Base-by-base conservation (phyloP, 2,797 vertebrate genomes). In the Tragelaphus eurycerus region DNA sequence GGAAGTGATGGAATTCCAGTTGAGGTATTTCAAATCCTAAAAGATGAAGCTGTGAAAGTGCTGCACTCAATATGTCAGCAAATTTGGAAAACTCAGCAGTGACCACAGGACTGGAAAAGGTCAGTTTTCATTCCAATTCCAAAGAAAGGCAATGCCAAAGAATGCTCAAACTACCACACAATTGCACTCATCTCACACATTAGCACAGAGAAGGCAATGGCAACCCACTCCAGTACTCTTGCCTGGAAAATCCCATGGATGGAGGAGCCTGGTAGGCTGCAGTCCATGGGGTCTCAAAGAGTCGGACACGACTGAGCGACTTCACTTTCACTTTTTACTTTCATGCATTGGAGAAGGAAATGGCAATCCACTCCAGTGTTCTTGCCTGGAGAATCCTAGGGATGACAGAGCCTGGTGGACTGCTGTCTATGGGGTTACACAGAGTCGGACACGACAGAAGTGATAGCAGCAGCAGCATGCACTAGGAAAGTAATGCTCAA, bases 301-400 rank as follows among this genome's bases (percentile, higher is more conserved):
- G 12, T 60, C 0, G 12, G 59, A 60, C 59, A 60, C 0, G 0
- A 29, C 27, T 60, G 59, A 60, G 27, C 0, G 0, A 29, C 27
- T 29, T 60, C 59, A 60, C 27, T 14, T 60, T 60, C 27, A 29
- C 13, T 60, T 60, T 60, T 29, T 6, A 29, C 27, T 60, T 12
- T 60, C 12, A 60, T 12, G 12, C 59, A 60, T 6, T 60, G 59
- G 59, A 60, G 59, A 29, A 60, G 59, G 12, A 60, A 29, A 60
- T 60, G 59, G 5, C 59, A 60, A 60, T 27, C 59, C 27, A 29
- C 27, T 60, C 27, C 59, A 60, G 27, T 60, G 59, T 60, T 60
- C 59, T 60, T 60, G 27, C 12, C 59, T 60, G 27, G 59, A 60
- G 59, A 60, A 60, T 60, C 27, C 59, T 27, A 29, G 59, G 59